Base-by-base conservation (phyloP, 2,113 vertebrate genomes). In the Daboia siamensis region DNA sequence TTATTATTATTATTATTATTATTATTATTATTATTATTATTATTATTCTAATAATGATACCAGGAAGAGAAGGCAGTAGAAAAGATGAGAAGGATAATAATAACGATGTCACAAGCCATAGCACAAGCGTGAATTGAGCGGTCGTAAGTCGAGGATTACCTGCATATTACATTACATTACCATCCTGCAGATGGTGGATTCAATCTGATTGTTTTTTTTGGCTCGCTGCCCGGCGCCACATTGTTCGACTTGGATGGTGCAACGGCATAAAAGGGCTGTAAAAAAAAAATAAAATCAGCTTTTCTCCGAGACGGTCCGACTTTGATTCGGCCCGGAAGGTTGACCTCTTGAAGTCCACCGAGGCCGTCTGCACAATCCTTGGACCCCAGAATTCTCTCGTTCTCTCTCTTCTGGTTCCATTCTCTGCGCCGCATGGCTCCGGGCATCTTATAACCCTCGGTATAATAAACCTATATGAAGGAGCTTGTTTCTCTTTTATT, bases 401-500 rank as follows among this genome's bases (percentile, higher is more conserved):
- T 88, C 15, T 39, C 15, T 39, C 54, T 56, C 48, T 12, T 55
- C 7, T 20, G 5, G 3, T 46, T 46, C 39, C n/a, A 23, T 56
- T 90, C 88, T 48, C 69, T 85, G 46, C 51, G 61, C 55, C 21
- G 24, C 89, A 69, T 23, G 24, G 48, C 94, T 93, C 92, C 94
- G 26, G 0, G 29, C 74, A 57, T 86, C 61, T 7, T 9, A n/a
- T 93, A 91, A 92, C 24, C n/a, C 0, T 61, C 2, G 0, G 2
- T 52, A 64, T 89, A 90, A 93, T 90, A 90, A 29, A 20, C 3
- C 86, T 39, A 1, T 51, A 54, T 87, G 51, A 55, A 39, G 52
- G 0, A 84, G 48, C 0, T 3, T 0, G 54, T 61, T 26, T 55
- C 26, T 20, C 17, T 86, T 51, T 59, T 86, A 74, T 44, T 88